Conservation (phyloP, 2,888 invertebrate species). For the Globia sparganii region DNA sequence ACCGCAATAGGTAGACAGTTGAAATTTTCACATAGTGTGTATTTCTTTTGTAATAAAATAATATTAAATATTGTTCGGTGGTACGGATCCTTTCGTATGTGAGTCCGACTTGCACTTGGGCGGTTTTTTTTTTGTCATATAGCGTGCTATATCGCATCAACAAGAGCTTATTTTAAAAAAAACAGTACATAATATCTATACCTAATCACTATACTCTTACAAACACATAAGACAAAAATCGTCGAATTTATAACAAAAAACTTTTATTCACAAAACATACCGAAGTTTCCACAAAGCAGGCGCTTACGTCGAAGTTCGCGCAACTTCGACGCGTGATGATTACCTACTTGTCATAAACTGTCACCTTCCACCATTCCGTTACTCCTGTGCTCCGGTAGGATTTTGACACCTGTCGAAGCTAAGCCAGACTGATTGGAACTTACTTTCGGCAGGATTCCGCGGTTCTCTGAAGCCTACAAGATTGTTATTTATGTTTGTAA, state of each 20-base stretch:
- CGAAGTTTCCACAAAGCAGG: constrained; percentile 61
- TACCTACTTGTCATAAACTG: constrained; percentile 78
- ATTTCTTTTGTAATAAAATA: neutral
- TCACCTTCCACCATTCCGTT: constrained; percentile 60
- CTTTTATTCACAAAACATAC: constrained; percentile 69
- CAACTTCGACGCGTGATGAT: constrained; percentile 82
- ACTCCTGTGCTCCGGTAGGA: constrained; percentile 51
- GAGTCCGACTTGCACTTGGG: neutral
- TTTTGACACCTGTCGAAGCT: constrained; percentile 82
- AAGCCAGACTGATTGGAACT: constrained; percentile 81
- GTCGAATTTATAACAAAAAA: constrained; percentile 49
- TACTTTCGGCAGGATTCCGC: constrained; percentile 57
- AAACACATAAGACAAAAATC: constrained; percentile 17
- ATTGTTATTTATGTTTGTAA: constrained; percentile 45
- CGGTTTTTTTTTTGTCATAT: neutral
- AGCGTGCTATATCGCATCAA: too few species aligned
- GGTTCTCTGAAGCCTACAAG: constrained; percentile 31
- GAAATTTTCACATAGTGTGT: neutral
- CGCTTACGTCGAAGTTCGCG: constrained; percentile 74
- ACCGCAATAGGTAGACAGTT: neutral
- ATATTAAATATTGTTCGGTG: neutral
- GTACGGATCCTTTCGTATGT: neutral
- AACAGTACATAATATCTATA: neutral
- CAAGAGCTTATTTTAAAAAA: neutral
- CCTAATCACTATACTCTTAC: neutral